phyloP scores from a whole-genome alignment of 2,113 vertebrate species.

The Ursus arctos region DNA sequence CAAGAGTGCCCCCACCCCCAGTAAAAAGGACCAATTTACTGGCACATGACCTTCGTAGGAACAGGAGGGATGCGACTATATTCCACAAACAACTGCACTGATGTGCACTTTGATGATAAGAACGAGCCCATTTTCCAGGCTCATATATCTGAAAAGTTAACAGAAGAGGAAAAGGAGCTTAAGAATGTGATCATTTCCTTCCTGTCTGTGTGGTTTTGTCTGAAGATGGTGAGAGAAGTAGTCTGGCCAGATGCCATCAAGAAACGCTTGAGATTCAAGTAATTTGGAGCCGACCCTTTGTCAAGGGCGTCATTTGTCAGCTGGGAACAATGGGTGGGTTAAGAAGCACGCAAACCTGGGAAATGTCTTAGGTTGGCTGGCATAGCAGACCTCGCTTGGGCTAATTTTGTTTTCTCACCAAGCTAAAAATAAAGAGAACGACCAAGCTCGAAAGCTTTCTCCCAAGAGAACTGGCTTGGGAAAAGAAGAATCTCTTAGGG shows the following conservation, averaged over 20 bases:
- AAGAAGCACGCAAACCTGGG: slow-evolving; percentile 52
- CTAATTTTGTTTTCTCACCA: slow-evolving; percentile 16
- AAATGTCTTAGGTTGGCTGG: slow-evolving; percentile 72
- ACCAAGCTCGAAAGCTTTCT: slow-evolving; percentile 60
- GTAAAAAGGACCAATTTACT: neutral
- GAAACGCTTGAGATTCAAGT: slow-evolving; percentile 33
- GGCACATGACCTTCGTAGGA: neutral
- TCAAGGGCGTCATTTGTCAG: slow-evolving; percentile 60
- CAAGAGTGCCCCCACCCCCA: neutral
- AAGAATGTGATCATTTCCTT: slow-evolving; percentile 69
- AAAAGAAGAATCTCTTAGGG: slow-evolving; percentile 59
- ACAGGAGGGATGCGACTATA: neutral
- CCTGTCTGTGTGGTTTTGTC: slow-evolving; percentile 67
- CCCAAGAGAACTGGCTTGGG: slow-evolving; percentile 70
- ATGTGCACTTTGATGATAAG: neutral
- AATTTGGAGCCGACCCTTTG: slow-evolving; percentile 46
- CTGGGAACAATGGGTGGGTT: slow-evolving; percentile 26
- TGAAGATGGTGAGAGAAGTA: slow-evolving; percentile 24
- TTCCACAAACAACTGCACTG: neutral
- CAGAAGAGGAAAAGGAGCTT: neutral
- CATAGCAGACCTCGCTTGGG: slow-evolving; percentile 32
- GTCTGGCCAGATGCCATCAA: neutral
- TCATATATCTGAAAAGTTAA: neutral
- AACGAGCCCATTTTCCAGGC: neutral
- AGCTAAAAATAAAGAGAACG: slow-evolving; percentile 80